Base-by-base conservation (phyloP, 1,140 invertebrate species). In the Leptinotarsa defecta region DNA sequence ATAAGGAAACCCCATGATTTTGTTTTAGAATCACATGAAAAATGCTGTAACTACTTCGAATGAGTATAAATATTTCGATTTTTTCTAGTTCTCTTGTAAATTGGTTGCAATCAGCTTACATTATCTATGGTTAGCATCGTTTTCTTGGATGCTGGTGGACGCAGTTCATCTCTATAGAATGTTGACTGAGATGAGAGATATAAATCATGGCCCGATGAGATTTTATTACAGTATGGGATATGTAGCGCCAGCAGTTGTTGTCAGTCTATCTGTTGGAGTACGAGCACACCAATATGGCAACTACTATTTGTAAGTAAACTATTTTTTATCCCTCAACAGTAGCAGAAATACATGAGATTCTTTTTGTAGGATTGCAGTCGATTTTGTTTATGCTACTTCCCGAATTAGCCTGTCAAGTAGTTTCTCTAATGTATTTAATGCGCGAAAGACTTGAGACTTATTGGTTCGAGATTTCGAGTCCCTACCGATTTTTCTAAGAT, bases 211-310 rank as follows among this genome's bases (percentile, higher is more conserved):
- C 0, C 93, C 93, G 49, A 96, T 98, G 91, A 90, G 94, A 74
- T 96, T 97, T 84, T 98, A 98, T 84, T 96, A 97, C 82, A 93
- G 95, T n/a, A 89, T 96, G 81, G 97, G 96, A 8, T 99, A 98
- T 84, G 96, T 94, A n/a, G 89, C 96, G 64, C 97, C 97, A 3
- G 96, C 96, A 3, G 91, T 98, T 48, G 92, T 97, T 65, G 94
- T 98, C 5, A 95, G 94, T 57, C 87, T 98, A 6, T 92, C 96
- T 24, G 94, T 98, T 19, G 96, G 96, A 0, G 95, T 98, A 1
- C 89, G 96, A 64, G 95, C 95, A n/a, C 95, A 98, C 84, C 95
- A 97, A 83, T 99, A 98, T 85, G 97, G 96, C 76, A 97, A 96
- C 84, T 92, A 92, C 80, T 91, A 94, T 76, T 97, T 97, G 95